phyloP scores from a whole-genome alignment of 2,797 vertebrate genomes.

The Microctenopoma steveboyesi region DNA sequence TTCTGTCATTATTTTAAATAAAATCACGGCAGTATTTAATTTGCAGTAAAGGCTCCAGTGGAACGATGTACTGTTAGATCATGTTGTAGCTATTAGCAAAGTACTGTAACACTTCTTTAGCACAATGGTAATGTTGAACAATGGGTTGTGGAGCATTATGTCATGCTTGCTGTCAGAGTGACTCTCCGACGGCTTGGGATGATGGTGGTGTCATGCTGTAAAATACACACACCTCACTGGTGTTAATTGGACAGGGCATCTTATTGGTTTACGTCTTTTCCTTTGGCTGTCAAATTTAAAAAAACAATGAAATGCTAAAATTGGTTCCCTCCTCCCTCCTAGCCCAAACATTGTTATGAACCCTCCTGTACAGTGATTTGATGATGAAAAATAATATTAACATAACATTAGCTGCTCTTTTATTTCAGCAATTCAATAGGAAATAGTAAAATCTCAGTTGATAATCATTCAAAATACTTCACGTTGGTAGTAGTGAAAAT shows the following conservation, averaged over 20 bases:
- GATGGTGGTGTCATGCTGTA: slow-evolving; percentile 72
- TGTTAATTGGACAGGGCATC: slow-evolving; percentile 84
- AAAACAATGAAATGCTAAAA: slow-evolving; percentile 74
- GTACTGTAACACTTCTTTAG: slow-evolving; percentile 1
- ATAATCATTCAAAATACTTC: too few relatives aligned
- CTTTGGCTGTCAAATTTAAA: slow-evolving; percentile 73
- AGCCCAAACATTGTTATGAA: slow-evolving; percentile 15
- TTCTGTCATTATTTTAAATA: slow-evolving; percentile 25
- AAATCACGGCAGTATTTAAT: not conserved
- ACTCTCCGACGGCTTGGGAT: slow-evolving; percentile 60
- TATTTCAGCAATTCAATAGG: too few relatives aligned
- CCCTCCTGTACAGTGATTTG: slow-evolving; percentile 4
- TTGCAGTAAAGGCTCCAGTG: not conserved
- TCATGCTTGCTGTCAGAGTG: slow-evolving; percentile 63
- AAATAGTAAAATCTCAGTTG: too few relatives aligned
- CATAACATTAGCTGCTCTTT: too few relatives aligned
- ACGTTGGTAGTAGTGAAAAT: not conserved
- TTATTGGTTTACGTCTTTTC: slow-evolving; percentile 78
- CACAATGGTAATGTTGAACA: slow-evolving; percentile 20
- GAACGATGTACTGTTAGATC: slow-evolving; percentile 4
- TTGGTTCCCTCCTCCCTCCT: slow-evolving; percentile 50
- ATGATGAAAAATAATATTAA: too few relatives aligned
- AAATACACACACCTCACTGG: slow-evolving; percentile 74
- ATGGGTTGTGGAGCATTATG: slow-evolving; percentile 29
- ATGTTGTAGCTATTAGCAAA: slow-evolving; percentile 12